These are phyloP conservation scores for Ligdia adustata DNA, from an alignment of 2,888 invertebrate species.

Conservation along the genomic window DNA sequence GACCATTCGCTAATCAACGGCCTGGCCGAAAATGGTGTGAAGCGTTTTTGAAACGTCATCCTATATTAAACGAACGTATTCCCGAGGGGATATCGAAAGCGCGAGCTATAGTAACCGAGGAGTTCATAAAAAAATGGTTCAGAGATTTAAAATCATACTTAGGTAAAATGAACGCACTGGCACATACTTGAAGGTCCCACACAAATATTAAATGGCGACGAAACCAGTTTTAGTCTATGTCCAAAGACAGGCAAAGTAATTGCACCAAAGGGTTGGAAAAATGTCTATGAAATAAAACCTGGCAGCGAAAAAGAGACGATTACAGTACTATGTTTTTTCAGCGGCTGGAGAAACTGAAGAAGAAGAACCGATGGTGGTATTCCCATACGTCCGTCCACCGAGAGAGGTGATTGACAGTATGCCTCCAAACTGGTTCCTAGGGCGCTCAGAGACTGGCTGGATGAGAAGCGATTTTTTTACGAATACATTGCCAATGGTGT, in stretches of 20 bases:
- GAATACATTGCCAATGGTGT: not conserved
- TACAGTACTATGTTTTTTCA: constrained; percentile 34
- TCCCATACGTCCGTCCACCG: no score
- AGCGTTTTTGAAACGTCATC: constrained; percentile 6
- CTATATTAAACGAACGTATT: constrained; percentile 5
- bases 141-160: constrained; percentile 1
- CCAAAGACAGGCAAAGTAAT: no score
- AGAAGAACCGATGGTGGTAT: no score
- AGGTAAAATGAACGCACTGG: constrained; percentile 1
- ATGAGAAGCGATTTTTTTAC: no score
- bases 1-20: not conserved
- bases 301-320: constrained; percentile 38
- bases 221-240: constrained; percentile 30
- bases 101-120: constrained; percentile 3
- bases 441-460: no score
- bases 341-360: no score
- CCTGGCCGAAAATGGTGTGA: constrained; percentile 4
- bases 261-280: constrained; percentile 36
- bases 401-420: constrained; percentile 31
- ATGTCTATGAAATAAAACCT: constrained; percentile 29
- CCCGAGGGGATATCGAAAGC: constrained; percentile 6
- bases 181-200: constrained; percentile 4
- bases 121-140: constrained; percentile 1
- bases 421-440: constrained; percentile 17
- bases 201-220: constrained; percentile 34